Base-by-base conservation (phyloP, 1,140 invertebrate genomes). In the Leptoteleia sp. region DNA sequence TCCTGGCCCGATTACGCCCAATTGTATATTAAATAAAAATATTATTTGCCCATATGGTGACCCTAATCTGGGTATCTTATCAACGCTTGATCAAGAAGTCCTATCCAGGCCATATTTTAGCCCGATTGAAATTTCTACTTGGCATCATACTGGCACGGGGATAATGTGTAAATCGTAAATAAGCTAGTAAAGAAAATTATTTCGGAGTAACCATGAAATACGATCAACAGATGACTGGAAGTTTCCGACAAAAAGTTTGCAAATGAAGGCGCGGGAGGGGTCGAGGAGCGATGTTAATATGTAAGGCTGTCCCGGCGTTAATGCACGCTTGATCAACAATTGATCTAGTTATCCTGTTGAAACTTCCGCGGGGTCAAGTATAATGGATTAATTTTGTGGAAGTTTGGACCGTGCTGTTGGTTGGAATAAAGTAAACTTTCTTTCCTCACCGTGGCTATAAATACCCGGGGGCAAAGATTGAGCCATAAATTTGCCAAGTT, bases 341-440 rank as follows among this genome's bases (percentile, higher is more conserved):
- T 73, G 40, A 62, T 62, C 50, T 50, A 76, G 62, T 67, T 76
- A 68, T 54, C 29, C 16, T 22, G 11, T 25, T 27, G 8, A 62
- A 76, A 70, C 37, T 76, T 61, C 29, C 9, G 12, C 31, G 31
- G 9, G 57, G 73, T 70, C 64, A 76, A 68, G 50, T 55, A 61
- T 71, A 65, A 65, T 65, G 16, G 29, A 72, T 71, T 77, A 59
- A 70, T 71, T 64, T 59, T 31, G 29, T 16, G 7, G 8, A 48
- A 52, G 57, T 70, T 57, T 43, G 31, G 12, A 29, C 13, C n/a
- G 16, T n/a, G 55, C 9, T 37, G 38, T 40, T 71, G 50, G 45
- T 61, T 37, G 59, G 48, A 78, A 78, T 67, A 78, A 78, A 67
- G 68, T 64, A 35, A 78, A 65, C 29, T 72, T 78, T 62, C 72